These are phyloP conservation scores for Drosophila ezoana DNA, from an alignment of 2,888 invertebrate genomes.

Conservation along the genomic window DNA sequence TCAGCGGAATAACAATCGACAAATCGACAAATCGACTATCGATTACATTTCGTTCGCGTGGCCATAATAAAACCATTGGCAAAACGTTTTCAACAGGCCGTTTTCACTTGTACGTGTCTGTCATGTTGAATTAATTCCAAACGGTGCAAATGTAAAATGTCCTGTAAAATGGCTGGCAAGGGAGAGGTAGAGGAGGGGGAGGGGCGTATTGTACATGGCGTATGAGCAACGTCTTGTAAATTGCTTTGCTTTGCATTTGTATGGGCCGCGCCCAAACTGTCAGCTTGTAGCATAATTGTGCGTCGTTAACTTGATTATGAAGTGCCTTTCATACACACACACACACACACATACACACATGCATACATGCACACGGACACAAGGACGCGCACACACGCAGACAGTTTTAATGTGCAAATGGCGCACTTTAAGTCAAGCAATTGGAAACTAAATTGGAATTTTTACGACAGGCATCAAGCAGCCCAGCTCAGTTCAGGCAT, in stretches of 20 bases:
- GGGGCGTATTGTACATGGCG: conserved; percentile 39
- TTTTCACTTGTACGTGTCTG: conserved; percentile 68
- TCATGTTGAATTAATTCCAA: conserved; percentile 64
- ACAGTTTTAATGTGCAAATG: conserved; percentile 70
- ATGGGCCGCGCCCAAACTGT: conserved; percentile 57
- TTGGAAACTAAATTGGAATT: conserved; percentile 80
- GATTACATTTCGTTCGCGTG: conserved; percentile 60
- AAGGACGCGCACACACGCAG: conserved; percentile 20
- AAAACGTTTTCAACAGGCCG: conserved; percentile 69
- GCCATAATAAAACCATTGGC: conserved; percentile 75
- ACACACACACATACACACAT: conserved; percentile 24
- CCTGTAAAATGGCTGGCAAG: conserved; percentile 4
- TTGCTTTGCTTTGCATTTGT: conserved; percentile 72
- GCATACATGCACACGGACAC: conserved; percentile 26
- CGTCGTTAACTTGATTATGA: conserved; percentile 80
- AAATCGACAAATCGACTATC: conserved; percentile 53
- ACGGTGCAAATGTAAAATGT: conserved; percentile 46
- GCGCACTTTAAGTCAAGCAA: conserved; percentile 80
- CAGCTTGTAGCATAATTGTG: conserved; percentile 78
- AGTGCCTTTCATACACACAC: conserved; percentile 48
- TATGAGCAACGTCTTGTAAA: conserved; percentile 75
- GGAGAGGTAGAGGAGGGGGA: not conserved
- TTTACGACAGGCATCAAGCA: conserved; percentile 75
- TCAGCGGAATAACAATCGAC: conserved; percentile 42
- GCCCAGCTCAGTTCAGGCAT: conserved; percentile 20